Evolutionary conservation across 2,113 vertebrate genomes (phyloP).

Genomic region (Sciurus niger): DNA sequence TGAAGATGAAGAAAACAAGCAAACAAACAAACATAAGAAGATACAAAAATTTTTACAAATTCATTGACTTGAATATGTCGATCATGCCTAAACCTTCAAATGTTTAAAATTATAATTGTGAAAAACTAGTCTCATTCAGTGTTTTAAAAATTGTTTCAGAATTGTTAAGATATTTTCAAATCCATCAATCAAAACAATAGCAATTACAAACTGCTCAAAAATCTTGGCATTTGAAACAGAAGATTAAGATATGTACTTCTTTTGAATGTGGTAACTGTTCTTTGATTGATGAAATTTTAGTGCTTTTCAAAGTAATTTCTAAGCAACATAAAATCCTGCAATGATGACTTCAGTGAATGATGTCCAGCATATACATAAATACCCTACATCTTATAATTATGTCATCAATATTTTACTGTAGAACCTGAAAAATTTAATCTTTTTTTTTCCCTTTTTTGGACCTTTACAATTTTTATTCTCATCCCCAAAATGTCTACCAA

Average conservation of each 20-base stretch:
- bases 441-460: background rate
- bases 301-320: constrained; percentile 74
- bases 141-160: background rate
- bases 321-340: constrained; percentile 52
- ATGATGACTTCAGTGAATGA: constrained; percentile 82
- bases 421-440: constrained; percentile 80
- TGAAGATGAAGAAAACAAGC: background rate
- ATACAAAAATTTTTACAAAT: background rate
- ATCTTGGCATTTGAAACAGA: background rate
- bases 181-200: background rate
- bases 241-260: background rate
- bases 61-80: background rate
- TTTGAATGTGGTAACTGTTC: constrained; percentile 42
- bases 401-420: constrained; percentile 74
- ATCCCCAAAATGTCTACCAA: constrained; percentile 76
- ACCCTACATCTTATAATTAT: constrained; percentile 71
- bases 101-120: background rate
- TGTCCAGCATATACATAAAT: constrained; percentile 76
- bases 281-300: constrained; percentile 70
- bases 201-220: background rate
- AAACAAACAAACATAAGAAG: background rate
- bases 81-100: background rate
- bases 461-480: constrained; percentile 63
- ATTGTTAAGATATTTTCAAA: background rate
- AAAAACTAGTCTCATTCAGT: background rate